Evolutionary conservation across 2,113 vertebrate species (phyloP).

Genomic region (Oryzias woworae): DNA sequence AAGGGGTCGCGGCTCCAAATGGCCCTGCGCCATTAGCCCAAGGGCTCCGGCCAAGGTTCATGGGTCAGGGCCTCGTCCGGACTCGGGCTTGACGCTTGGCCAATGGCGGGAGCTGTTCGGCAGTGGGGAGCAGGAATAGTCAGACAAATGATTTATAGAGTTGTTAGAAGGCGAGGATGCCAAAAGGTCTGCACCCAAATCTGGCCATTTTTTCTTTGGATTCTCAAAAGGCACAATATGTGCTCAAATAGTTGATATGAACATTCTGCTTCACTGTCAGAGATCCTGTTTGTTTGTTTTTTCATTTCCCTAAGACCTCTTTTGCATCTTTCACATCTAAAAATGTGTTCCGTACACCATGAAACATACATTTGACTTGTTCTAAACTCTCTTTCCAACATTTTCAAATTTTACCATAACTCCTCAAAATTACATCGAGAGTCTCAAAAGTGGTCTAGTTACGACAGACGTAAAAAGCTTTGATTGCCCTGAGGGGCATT

Average conservation of each 20-base stretch:
- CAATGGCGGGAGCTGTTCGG: constrained; percentile 76
- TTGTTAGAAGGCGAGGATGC: constrained; percentile 55
- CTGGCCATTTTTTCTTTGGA: constrained; percentile 44
- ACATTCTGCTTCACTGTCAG: constrained; percentile 13
- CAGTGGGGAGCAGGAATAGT: constrained; percentile 77
- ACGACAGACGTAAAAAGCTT: constrained; percentile 45
- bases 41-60: constrained; percentile 79
- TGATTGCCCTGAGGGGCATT: constrained; percentile 63
- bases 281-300: constrained; percentile 34
- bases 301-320: constrained; percentile 47
- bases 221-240: constrained; percentile 56
- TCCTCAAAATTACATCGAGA: constrained; percentile 67
- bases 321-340: constrained; percentile 48
- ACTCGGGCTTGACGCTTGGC: constrained; percentile 82
- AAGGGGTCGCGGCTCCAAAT: constrained; percentile 72
- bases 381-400: constrained; percentile 58
- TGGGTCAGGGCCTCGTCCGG: constrained; percentile 85
- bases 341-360: constrained; percentile 52
- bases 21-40: constrained; percentile 79
- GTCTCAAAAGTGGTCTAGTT: constrained; percentile 48
- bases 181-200: constrained; percentile 56
- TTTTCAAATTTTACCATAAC: constrained; percentile 60
- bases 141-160: constrained; percentile 78
- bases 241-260: constrained; percentile 19
- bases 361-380: constrained; percentile 53